Conservation (phyloP, 53 echinoderm and acorn worm species). For the Arbacia lixula region DNA sequence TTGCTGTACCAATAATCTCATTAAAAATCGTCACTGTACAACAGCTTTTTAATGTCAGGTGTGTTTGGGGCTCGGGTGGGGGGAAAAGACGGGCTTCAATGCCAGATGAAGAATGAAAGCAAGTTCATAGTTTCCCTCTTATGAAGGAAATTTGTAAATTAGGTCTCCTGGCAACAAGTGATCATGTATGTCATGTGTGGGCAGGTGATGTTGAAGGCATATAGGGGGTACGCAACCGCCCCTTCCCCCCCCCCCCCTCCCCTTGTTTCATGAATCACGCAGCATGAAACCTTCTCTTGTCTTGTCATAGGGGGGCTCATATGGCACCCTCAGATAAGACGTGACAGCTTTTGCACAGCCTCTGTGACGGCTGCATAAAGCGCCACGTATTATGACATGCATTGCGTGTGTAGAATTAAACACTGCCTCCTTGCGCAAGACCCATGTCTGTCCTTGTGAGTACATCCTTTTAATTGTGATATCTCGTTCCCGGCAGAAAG, state of each 20-base stretch:
- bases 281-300: conserved; percentile 8
- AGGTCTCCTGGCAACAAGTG: conserved; percentile 38
- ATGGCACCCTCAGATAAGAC: conserved; percentile 24
- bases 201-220: conserved; percentile 18
- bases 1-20: too few species aligned
- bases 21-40: too few species aligned
- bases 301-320: background rate
- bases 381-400: background rate
- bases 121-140: conserved; percentile 21
- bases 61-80: too few species aligned
- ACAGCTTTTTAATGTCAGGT: too few species aligned
- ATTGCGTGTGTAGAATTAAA: background rate
- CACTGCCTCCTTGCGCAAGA: background rate
- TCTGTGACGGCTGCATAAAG: background rate
- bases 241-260: conserved; percentile 34
- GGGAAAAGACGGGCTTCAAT: too few species aligned
- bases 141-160: conserved; percentile 53
- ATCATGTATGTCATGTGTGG: conserved; percentile 36
- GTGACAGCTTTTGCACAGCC: background rate
- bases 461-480: too few species aligned
- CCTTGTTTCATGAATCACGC: conserved; percentile 27
- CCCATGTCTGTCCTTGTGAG: too few species aligned
- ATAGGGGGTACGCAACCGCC: background rate
- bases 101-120: background rate
- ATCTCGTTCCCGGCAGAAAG: too few species aligned